These are phyloP conservation scores for Octopus bimaculoides DNA, from an alignment of 1,140 invertebrate species.

Conservation along the genomic window DNA sequence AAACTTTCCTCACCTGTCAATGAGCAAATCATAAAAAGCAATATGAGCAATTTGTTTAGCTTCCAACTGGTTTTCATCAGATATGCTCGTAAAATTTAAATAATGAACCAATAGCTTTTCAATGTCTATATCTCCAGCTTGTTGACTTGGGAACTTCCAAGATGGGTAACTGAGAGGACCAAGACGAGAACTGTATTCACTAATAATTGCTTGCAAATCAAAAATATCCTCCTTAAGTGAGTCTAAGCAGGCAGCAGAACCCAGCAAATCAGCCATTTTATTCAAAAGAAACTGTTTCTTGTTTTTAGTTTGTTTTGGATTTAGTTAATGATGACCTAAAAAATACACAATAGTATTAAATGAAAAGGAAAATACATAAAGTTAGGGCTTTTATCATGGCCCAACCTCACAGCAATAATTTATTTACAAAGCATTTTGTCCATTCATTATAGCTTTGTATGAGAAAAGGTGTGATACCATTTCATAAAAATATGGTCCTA, in stretches of 20 bases:
- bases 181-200: constrained; percentile 44
- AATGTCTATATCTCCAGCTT: constrained; percentile 48
- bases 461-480: too few relatives aligned
- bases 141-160: constrained; percentile 56
- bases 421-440: too few relatives aligned
- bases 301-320: too few relatives aligned
- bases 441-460: too few relatives aligned
- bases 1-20: constrained; percentile 47
- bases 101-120: constrained; percentile 51
- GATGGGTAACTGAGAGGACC: constrained; percentile 46
- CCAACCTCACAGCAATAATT: too few relatives aligned
- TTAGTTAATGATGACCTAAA: too few relatives aligned
- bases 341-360: too few relatives aligned
- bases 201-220: constrained; percentile 50
- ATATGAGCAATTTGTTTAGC: constrained; percentile 55
- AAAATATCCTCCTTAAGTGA: constrained; percentile 49
- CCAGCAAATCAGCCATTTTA: constrained; percentile 50
- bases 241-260: constrained; percentile 48
- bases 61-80: constrained; percentile 36
- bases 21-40: constrained; percentile 54
- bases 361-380: too few relatives aligned
- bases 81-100: constrained; percentile 23
- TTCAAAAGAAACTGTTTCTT: too few relatives aligned
- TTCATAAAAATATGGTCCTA: too few relatives aligned
- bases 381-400: too few relatives aligned